phyloP scores from a whole-genome alignment of 2,888 invertebrate genomes.

The Coremacera marginata region DNA sequence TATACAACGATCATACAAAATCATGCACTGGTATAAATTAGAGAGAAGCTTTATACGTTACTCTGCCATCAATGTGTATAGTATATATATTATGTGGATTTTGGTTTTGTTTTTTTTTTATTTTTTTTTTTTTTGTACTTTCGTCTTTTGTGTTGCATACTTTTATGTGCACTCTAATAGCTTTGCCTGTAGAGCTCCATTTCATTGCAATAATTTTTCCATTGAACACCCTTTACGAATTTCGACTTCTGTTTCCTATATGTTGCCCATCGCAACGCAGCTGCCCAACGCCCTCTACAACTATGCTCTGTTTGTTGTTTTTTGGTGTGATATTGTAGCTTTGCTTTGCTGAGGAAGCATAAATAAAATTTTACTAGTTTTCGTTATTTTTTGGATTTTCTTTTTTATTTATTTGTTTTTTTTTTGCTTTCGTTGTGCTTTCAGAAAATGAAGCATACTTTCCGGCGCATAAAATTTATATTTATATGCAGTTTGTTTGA shows the following conservation, averaged over 20 bases:
- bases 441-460: conserved; percentile 32
- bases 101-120: not conserved
- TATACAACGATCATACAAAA: not conserved
- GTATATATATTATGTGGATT: not conserved
- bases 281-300: not conserved
- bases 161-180: conserved; percentile 24
- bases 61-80: too few species aligned
- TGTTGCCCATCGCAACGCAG: not conserved
- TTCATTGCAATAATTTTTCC: conserved; percentile 30
- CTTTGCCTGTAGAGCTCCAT: conserved; percentile 4
- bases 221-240: conserved; percentile 34
- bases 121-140: not conserved
- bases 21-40: conserved; percentile 10
- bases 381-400: not conserved
- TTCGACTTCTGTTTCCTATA: conserved; percentile 35
- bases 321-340: conserved; percentile 11
- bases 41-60: not conserved
- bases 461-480: conserved; percentile 33
- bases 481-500: conserved; percentile 10
- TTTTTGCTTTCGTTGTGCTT: not conserved
- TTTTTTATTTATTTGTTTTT: not conserved
- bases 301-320: not conserved
- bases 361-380: conserved; percentile 26
- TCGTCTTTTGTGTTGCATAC: conserved; percentile 8
- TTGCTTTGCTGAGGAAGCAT: conserved; percentile 21